A percentile compares a stretch with the other conserved stretches of the same genome.
These are phyloP conservation scores for Heloderma charlesbogerti DNA, from an alignment of 2,113 vertebrate species.

Conservation along the genomic window DNA sequence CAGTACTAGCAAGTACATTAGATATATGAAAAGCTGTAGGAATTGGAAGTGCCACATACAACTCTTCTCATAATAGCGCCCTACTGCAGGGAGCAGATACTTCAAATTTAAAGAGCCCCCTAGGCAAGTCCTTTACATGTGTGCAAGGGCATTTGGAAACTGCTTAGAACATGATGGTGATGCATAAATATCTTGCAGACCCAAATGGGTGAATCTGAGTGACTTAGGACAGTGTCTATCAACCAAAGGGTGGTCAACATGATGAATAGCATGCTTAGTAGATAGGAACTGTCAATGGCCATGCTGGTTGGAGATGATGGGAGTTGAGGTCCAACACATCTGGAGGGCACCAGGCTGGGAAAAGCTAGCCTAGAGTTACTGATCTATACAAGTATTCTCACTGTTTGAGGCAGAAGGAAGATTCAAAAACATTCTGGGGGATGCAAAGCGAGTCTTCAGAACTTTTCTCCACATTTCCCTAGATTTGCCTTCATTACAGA, in stretches of 20 bases:
- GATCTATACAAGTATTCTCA: not conserved
- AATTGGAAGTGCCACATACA: not conserved
- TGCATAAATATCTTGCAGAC: too few species aligned
- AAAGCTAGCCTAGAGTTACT: not conserved
- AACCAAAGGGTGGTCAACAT: not conserved
- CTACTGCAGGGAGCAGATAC: not conserved
- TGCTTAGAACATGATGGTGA: too few species aligned
- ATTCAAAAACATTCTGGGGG: not conserved
- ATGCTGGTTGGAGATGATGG: too few species aligned
- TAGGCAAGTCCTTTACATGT: not conserved
- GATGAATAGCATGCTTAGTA: too few species aligned
- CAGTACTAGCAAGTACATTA: not conserved
- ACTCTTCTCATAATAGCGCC: not conserved
- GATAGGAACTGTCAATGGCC: too few species aligned
- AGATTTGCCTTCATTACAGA: not conserved
- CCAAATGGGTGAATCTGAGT: not conserved
- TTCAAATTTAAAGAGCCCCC: not conserved
- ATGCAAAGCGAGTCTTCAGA: not conserved
- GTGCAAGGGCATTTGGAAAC: not conserved
- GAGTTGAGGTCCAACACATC: not conserved
- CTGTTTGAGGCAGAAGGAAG: not conserved
- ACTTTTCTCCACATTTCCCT: not conserved
- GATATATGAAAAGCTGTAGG: not conserved
- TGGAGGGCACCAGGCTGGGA: not conserved
- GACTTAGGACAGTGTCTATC: not conserved